Evolutionary conservation across 2,797 vertebrate genomes (phyloP), one percentile per base, ranked within the genome.

Genomic region (Enteromius argenteus): DNA sequence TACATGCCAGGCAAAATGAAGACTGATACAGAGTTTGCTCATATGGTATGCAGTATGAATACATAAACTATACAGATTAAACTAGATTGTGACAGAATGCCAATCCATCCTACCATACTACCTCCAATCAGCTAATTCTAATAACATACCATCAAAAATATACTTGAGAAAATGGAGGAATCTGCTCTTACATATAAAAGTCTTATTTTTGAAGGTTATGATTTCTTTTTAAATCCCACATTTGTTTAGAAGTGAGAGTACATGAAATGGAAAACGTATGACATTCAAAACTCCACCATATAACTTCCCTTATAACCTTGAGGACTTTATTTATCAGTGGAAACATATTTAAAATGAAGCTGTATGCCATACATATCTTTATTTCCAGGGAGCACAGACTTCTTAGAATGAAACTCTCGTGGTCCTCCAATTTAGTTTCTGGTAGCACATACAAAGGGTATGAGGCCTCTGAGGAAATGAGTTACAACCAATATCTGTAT

Each of bases 121-220:
- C 2, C 39, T 74, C 69, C 72, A 51, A 71, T 76, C 23, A 60
- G 44, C 76, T 74, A 68, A 58, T 49, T 23, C 66, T 78, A 81
- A 81, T 78, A 79, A 80, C 66, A 89, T 88, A 84, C 66, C 79
- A 58, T 85, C 64, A 89, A 74, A 8, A 88, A 82, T 62, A 88
- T 83, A 69, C 90, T 91, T 86, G 85, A 94, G 89, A 93, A 77
- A 76, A 93, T 94, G 0, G 58, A 60, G 79, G 81, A 87, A 87
- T 83, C 58, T 60, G 82, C 66, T 58, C 30, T 68, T 81, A 64
- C 49, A 66, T 66, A 84, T 17, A 82, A 32, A 74, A 88, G 78
- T 85, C 81, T 79, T 32, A 37, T 75, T 85, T 83, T 72, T 17
- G 0, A 62, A 77, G n/a, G 8, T 64, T 56, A 64, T 74, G 13